These are phyloP conservation scores for Orchesellides sinensis DNA, from an alignment of 2,888 invertebrate genomes.

Conservation along the genomic window DNA sequence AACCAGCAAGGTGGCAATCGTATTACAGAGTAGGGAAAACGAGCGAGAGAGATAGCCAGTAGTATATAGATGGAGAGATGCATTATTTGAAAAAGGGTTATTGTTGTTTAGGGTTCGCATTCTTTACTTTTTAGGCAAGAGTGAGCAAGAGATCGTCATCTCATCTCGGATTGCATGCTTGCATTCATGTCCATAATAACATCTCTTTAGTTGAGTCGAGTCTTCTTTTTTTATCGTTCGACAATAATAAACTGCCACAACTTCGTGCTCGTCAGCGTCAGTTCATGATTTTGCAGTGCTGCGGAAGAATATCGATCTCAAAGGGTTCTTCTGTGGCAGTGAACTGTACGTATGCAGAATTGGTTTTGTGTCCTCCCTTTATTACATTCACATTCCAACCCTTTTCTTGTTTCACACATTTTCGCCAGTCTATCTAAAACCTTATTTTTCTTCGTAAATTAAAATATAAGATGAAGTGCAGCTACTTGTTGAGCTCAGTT, in stretches of 20 bases:
- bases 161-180: constrained; percentile 22
- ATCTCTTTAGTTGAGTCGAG: constrained; percentile 1
- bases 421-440: too few species aligned
- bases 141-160: constrained; percentile 53
- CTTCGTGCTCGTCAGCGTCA: constrained; percentile 48
- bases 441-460: too few species aligned
- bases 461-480: too few species aligned
- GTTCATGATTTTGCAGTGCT: constrained; percentile 52
- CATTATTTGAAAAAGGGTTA: constrained; percentile 38
- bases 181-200: constrained; percentile 38
- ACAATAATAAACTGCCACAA: constrained; percentile 42
- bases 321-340: constrained; percentile 13
- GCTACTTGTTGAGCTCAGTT: background rate
- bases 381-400: constrained; percentile 18
- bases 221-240: constrained; percentile 15
- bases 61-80: constrained; percentile 14
- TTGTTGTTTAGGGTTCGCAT: constrained; percentile 54
- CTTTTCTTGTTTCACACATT: background rate
- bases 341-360: background rate
- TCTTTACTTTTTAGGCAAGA: constrained; percentile 43
- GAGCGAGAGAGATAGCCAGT: background rate
- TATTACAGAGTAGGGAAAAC: background rate
- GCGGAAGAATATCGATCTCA: constrained; percentile 30
- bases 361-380: constrained; percentile 24
- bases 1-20: constrained; percentile 5